Conservation (phyloP, 2,113 vertebrate species). For the Ctenomys sociabilis region DNA sequence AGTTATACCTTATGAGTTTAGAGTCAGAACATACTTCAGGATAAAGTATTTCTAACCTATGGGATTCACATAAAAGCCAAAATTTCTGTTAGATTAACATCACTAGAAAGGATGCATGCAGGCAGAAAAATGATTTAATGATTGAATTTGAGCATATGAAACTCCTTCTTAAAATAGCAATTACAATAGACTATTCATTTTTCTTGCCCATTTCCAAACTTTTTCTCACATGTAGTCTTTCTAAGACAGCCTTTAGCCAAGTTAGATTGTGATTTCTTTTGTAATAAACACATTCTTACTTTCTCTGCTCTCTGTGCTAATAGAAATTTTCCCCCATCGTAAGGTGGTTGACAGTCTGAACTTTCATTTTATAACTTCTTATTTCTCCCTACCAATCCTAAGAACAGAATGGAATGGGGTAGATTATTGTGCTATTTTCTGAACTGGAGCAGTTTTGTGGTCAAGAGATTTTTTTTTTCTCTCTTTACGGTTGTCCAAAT, state of each 20-base stretch:
- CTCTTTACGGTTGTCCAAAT: conserved; percentile 59
- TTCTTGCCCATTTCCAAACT: neutral
- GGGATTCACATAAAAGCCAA: conserved; percentile 4
- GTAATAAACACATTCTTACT: neutral
- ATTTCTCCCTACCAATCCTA: neutral
- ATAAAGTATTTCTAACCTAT: neutral
- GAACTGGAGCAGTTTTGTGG: conserved; percentile 21
- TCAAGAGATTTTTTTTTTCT: conserved; percentile 46
- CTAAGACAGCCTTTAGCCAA: neutral
- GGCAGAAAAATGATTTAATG: neutral
- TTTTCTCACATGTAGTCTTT: neutral
- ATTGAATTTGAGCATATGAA: neutral
- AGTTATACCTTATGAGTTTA: neutral
- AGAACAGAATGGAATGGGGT: neutral
- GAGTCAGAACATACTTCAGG: neutral
- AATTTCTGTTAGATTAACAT: neutral
- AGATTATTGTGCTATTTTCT: conserved; percentile 44
- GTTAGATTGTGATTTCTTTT: neutral
- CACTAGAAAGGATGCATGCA: neutral
- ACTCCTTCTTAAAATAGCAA: neutral
- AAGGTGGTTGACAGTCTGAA: neutral
- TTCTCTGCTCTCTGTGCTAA: neutral
- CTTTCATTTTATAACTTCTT: neutral
- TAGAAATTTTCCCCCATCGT: neutral
- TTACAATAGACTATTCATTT: neutral